Conservation (phyloP, 2,888 invertebrate genomes). For the Aricia artaxerxes region DNA sequence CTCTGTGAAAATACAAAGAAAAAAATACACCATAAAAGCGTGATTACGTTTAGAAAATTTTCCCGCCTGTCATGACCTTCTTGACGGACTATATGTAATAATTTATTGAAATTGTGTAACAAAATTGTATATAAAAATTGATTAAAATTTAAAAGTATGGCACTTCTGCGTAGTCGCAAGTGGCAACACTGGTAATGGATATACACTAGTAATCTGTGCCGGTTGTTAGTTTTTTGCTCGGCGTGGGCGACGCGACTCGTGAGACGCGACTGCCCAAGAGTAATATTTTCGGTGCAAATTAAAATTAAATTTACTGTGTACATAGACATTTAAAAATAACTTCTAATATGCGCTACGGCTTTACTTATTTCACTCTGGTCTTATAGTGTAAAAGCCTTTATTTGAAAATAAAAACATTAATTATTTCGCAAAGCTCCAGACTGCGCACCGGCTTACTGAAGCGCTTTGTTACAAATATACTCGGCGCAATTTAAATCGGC, state of each 20-base stretch:
- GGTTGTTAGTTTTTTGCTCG: constrained; percentile 3
- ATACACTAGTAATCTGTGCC: neutral
- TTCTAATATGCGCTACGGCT: neutral
- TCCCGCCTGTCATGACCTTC: too few relatives aligned
- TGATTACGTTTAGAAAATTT: too few relatives aligned
- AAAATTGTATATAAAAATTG: too few relatives aligned
- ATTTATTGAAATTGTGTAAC: too few relatives aligned
- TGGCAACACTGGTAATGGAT: too few relatives aligned
- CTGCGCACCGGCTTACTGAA: constrained; percentile 16
- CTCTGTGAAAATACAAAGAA: too few relatives aligned
- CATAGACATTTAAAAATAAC: neutral
- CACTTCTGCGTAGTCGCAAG: too few relatives aligned
- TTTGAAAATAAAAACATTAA: neutral
- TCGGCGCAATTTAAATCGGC: neutral
- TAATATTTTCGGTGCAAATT: constrained; percentile 11
- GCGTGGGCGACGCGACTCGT: constrained; percentile 23
- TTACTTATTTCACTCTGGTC: neutral
- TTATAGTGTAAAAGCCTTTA: neutral
- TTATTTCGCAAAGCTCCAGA: neutral
- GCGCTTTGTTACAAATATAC: constrained; percentile 23
- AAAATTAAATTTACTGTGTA: neutral
- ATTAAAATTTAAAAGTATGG: too few relatives aligned
- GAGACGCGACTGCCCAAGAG: neutral
- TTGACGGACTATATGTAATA: too few relatives aligned
- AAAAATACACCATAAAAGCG: too few relatives aligned